These are phyloP conservation scores for Caerostris extrusa DNA, from an alignment of 1,140 invertebrate genomes.

Conservation along the genomic window DNA sequence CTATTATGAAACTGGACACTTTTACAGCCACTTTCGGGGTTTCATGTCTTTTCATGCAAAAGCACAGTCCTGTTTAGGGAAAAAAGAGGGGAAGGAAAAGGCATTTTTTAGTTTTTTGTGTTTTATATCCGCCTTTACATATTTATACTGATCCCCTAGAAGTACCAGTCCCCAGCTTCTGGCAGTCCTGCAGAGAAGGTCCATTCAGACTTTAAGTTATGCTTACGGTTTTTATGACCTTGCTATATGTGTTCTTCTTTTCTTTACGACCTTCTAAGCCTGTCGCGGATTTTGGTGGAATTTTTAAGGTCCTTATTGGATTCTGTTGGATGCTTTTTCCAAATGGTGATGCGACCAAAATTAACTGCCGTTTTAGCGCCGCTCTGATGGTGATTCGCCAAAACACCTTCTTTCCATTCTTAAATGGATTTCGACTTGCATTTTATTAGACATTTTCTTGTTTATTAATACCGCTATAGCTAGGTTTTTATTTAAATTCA, in stretches of 20 bases:
- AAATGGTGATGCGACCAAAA: background rate
- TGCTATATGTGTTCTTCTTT: slow-evolving; percentile 26
- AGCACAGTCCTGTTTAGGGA: background rate
- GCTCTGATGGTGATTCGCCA: background rate
- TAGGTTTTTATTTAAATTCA: too few species aligned
- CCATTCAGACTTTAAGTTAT: slow-evolving; percentile 18
- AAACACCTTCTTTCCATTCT: background rate
- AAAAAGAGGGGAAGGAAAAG: background rate
- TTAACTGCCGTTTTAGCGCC: slow-evolving; percentile 8
- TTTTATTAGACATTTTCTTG: background rate
- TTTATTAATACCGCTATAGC: background rate
- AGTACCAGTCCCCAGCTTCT: background rate
- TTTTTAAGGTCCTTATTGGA: background rate
- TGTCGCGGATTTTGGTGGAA: slow-evolving; percentile 18
- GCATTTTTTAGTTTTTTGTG: background rate
- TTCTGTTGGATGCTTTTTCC: background rate
- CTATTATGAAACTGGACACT: slow-evolving; percentile 17
- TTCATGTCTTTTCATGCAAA: background rate
- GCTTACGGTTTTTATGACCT: slow-evolving; percentile 52
- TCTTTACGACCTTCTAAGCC: slow-evolving; percentile 45
- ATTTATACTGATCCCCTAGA: slow-evolving; percentile 48
- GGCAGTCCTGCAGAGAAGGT: background rate
- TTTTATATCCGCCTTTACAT: slow-evolving; percentile 1
- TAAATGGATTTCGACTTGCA: background rate
- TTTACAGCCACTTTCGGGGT: slow-evolving; percentile 34